Conservation (phyloP, 2,888 invertebrate genomes). For the Cepaea hortensis region DNA sequence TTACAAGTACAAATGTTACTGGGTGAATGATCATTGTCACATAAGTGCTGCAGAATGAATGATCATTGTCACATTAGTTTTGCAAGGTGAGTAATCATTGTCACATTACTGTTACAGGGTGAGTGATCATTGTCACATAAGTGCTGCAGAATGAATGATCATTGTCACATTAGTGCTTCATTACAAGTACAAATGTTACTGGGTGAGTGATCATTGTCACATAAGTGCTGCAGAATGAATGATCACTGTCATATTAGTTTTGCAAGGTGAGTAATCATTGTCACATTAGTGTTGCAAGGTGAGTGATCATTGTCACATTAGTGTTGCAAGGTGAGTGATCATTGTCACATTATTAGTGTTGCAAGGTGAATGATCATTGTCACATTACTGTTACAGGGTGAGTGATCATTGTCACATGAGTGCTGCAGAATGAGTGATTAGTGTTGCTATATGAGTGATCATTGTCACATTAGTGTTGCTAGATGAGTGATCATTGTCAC, state of each 20-base stretch:
- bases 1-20: too few species aligned
- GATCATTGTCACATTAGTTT: conserved; percentile 79
- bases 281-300: conserved; percentile 87
- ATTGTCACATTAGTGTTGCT: too few species aligned
- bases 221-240: not conserved
- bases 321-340: not conserved
- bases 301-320: conserved; percentile 37
- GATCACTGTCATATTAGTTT: not conserved
- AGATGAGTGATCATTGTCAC: too few species aligned
- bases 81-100: conserved; percentile 83
- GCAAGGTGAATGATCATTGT: not conserved
- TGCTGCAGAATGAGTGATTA: too few species aligned
- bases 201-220: conserved; percentile 77
- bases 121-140: not conserved
- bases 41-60: not conserved
- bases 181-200: too few species aligned
- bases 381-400: not conserved
- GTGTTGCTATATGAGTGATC: too few species aligned
- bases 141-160: not conserved
- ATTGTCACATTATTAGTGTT: too few species aligned
- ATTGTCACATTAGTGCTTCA: conserved; percentile 81
- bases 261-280: not conserved
- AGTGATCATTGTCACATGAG: not conserved
- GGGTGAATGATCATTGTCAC: not conserved
- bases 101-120: not conserved